phyloP scores from a whole-genome alignment of 2,888 invertebrate genomes.

The Agrochola circellaris region DNA sequence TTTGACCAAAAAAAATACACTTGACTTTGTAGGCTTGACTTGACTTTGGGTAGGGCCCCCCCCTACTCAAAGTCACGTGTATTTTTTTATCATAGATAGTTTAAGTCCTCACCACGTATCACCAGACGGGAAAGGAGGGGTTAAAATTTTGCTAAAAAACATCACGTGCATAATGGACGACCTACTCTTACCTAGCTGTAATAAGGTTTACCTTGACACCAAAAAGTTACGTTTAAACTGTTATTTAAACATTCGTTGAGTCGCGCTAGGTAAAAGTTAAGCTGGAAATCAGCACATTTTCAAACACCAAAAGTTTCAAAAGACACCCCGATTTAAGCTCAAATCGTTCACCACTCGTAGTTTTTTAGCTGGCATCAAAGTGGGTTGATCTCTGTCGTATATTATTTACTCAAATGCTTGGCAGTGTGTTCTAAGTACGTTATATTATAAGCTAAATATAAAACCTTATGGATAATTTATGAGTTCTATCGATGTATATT shows the following conservation, averaged over 20 bases:
- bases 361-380: not conserved
- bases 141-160: too few relatives aligned
- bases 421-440: not conserved
- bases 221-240: not conserved
- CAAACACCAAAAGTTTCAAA: not conserved
- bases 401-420: conserved; percentile 5
- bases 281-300: not conserved
- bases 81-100: too few relatives aligned
- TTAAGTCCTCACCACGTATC: too few relatives aligned
- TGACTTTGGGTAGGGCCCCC: too few relatives aligned
- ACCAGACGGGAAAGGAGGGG: too few relatives aligned
- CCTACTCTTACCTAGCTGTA: not conserved
- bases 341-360: not conserved
- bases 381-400: not conserved
- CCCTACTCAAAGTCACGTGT: too few relatives aligned
- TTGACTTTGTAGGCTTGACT: too few relatives aligned
- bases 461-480: conserved; percentile 18
- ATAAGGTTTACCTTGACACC: not conserved
- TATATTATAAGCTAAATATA: conserved; percentile 12
- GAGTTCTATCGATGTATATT: conserved; percentile 28
- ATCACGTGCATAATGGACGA: too few relatives aligned
- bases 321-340: not conserved
- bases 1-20: too few relatives aligned
- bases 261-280: not conserved
- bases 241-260: not conserved